A percentile compares a stretch with the other conserved stretches of the same genome.
Evolutionary conservation across 2,888 invertebrate species (phyloP).

Genomic region (Drosophila niveifrons): DNA sequence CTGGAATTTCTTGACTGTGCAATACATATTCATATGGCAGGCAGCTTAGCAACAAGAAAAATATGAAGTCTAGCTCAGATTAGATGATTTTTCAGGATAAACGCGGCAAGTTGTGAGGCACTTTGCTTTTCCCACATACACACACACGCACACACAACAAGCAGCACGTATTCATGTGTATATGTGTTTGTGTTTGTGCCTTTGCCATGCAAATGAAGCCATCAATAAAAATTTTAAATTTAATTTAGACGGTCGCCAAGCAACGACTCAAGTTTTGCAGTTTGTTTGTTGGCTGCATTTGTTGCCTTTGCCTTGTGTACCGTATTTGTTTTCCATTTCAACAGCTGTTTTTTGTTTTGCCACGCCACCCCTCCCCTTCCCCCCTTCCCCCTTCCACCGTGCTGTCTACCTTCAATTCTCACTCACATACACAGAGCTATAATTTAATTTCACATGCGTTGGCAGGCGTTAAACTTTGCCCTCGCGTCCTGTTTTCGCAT

Average conservation of each 20-base stretch:
- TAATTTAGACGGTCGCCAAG: constrained; percentile 54
- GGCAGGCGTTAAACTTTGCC: constrained; percentile 72
- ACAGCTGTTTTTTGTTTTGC: constrained; percentile 66
- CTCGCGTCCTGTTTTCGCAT: constrained; percentile 70
- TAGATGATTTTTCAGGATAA: constrained; percentile 81
- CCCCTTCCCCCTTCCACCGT: constrained; percentile 1
- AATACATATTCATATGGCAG: constrained; percentile 66
- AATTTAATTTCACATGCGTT: constrained; percentile 78
- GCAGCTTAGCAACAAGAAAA: constrained; percentile 76
- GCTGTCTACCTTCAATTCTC: constrained; percentile 7
- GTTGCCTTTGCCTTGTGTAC: constrained; percentile 42
- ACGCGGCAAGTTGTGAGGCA: constrained; percentile 64
- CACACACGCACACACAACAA: constrained; percentile 22
- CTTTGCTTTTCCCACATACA: constrained; percentile 45
- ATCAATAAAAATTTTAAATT: constrained; percentile 72
- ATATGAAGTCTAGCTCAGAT: constrained; percentile 79
- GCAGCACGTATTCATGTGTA: constrained; percentile 37
- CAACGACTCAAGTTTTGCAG: constrained; percentile 52
- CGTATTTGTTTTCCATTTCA: constrained; percentile 67
- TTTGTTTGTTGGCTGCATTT: constrained; percentile 56
- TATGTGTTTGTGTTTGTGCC: constrained; percentile 28
- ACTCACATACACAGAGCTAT: constrained; percentile 42
- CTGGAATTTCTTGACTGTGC: not conserved
- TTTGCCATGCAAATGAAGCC: constrained; percentile 71
- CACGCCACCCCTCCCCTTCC: constrained; percentile 12